Evolutionary conservation across 2,797 vertebrate species (phyloP).

Genomic region (Moxostoma hubbsi): DNA sequence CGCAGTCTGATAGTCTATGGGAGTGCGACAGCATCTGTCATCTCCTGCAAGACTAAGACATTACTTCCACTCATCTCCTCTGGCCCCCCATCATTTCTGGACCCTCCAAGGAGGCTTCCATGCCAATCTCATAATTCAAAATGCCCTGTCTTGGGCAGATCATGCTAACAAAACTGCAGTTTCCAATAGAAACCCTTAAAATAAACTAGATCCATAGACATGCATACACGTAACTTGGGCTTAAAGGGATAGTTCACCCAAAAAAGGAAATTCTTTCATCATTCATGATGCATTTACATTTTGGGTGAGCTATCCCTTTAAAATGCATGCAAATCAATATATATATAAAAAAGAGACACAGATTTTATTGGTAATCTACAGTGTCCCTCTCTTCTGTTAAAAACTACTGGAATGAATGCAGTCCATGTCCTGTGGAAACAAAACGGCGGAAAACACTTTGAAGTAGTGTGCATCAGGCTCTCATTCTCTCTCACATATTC

Average conservation of each 20-base stretch:
- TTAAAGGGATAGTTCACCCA: too few species aligned
- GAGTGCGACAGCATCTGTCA: slow-evolving; percentile 4
- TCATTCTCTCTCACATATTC: slow-evolving; percentile 61
- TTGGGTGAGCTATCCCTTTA: too few species aligned
- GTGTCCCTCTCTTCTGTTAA: slow-evolving; percentile 43
- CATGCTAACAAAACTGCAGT: background rate
- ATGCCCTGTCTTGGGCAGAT: background rate
- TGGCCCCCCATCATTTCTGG: slow-evolving; percentile 16
- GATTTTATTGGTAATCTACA: slow-evolving; percentile 4
- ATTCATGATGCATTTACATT: too few species aligned
- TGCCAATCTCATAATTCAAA: slow-evolving; percentile 27
- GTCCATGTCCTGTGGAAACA: slow-evolving; percentile 23
- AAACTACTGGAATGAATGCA: slow-evolving; percentile 41
- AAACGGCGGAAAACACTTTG: slow-evolving; percentile 64
- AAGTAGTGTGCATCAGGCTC: slow-evolving; percentile 53
- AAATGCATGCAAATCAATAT: slow-evolving; percentile 1
- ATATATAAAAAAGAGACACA: background rate
- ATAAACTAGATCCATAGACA: slow-evolving; percentile 2
- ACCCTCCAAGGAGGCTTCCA: slow-evolving; percentile 15
- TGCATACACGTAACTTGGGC: too few species aligned
- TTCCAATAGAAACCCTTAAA: slow-evolving; percentile 26
- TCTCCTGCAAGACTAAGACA: slow-evolving; percentile 35
- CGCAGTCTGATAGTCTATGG: background rate
- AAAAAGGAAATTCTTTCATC: too few species aligned
- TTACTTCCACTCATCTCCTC: slow-evolving; percentile 32